phyloP scores from a whole-genome alignment of 2,113 vertebrate genomes.

The Ophiodon elongatus region DNA sequence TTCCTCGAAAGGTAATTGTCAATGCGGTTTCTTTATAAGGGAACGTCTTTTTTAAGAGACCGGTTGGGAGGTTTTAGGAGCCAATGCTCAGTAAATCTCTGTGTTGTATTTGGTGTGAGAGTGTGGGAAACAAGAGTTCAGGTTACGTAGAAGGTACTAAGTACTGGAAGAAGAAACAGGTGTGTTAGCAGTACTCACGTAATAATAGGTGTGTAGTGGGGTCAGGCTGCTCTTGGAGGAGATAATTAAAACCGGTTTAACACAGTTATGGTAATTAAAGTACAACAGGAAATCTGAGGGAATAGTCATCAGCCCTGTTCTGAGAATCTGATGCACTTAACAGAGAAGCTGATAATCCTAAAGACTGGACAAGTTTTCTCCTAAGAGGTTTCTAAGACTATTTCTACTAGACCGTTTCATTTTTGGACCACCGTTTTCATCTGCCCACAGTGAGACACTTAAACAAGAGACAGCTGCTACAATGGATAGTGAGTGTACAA shows the following conservation, averaged over 20 bases:
- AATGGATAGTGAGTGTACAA: too few species aligned
- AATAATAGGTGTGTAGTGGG: not conserved
- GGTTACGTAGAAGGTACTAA: not conserved
- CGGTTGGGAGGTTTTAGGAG: too few species aligned
- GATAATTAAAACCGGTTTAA: not conserved
- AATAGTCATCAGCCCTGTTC: not conserved
- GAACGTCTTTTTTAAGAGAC: not conserved
- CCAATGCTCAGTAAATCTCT: not conserved
- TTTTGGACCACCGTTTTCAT: not conserved
- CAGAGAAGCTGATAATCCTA: not conserved
- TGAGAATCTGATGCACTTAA: not conserved
- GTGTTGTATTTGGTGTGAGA: not conserved
- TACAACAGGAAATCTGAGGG: not conserved
- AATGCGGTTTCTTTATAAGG: too few species aligned
- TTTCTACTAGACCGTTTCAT: not conserved
- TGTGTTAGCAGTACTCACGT: not conserved
- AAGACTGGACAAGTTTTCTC: not conserved
- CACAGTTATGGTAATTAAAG: not conserved
- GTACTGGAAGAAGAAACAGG: not conserved
- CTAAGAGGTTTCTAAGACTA: not conserved
- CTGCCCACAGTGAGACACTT: not conserved
- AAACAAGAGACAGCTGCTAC: too few species aligned
- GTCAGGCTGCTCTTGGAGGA: not conserved
- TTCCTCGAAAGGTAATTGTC: too few species aligned
- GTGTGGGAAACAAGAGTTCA: constrained; percentile 1